Base-by-base conservation (phyloP, 2,888 invertebrate species). In the Muscina levida region DNA sequence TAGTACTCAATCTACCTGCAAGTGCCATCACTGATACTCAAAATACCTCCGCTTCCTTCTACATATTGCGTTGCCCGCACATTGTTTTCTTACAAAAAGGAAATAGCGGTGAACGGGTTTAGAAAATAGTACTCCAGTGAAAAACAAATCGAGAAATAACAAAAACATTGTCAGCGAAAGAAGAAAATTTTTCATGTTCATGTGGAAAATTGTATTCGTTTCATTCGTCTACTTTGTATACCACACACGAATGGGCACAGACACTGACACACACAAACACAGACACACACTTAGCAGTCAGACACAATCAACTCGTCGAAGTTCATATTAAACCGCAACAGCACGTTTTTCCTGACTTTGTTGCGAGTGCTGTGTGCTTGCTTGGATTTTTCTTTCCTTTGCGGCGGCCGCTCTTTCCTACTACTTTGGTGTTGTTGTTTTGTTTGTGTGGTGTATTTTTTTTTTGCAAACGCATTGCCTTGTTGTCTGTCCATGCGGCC, bases 61-160 rank as follows among this genome's bases (percentile, higher is more conserved):
- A 62, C 31, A 8, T 8, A 5, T 31, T 31, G 8, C 67, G 72
- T 51, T 74, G 51, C 53, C 67, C 70, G 31, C 67, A 13, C 22
- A 37, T 57, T 53, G 44, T 24, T 71, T 73, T 68, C 5, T 2
- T 73, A 71, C 4, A 71, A 74, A 79, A 77, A 81, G 77, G 80
- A 81, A 81, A 81, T 81, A 77, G 81, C 81, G 77, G 74, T 81
- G 77, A 81, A 81, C 81, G 81, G 74, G 81, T 74, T 81, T 81
- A 77, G 71, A 81, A 68, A 81, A 39, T 37, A 39, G n/a, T n/a
- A n/a, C n/a, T n/a, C n/a, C n/a, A n/a, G 37, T 59, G 59, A 15
- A 57, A 10, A n/a, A n/a, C n/a, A 57, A 37, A 26, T 31, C 31
- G 10, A 13, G 37, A 37, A 22, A 59, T 15, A 68, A 65, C 62